These are phyloP conservation scores for Nothocercus nigrocapillus DNA, from an alignment of 2,113 vertebrate genomes.

Conservation along the genomic window DNA sequence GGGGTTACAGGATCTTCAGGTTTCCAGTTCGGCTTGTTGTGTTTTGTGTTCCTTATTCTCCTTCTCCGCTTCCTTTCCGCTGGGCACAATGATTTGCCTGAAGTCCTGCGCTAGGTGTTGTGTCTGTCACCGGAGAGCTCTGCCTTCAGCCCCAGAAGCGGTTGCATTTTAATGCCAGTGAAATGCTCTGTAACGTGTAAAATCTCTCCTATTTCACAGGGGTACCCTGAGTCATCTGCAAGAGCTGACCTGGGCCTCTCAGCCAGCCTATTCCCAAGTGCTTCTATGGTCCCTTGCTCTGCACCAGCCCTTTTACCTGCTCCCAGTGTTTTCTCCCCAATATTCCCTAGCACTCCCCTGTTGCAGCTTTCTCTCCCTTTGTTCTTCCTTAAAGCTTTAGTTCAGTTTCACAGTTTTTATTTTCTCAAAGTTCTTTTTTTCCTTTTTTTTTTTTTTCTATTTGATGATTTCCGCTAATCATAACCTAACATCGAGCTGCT, in stretches of 20 bases:
- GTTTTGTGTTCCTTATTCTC: not conserved
- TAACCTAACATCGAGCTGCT: not conserved
- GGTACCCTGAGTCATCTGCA: not conserved
- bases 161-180: not conserved
- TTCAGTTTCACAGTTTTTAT: not conserved
- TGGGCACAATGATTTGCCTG: not conserved
- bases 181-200: not conserved
- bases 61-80: not conserved
- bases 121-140: not conserved
- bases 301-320: not conserved
- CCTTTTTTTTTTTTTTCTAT: not conserved
- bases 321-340: not conserved
- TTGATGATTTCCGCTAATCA: not conserved
- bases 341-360: not conserved
- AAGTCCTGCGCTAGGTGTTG: not conserved
- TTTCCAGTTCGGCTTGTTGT: accelerated
- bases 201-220: not conserved
- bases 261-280: not conserved
- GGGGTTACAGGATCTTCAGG: not conserved
- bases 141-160: not conserved
- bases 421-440: not conserved
- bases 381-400: not conserved
- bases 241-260: not conserved
- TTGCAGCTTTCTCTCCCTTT: not conserved
- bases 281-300: not conserved